Evolutionary conservation across 2,113 vertebrate genomes (phyloP).

Genomic region (Channa maculata): DNA sequence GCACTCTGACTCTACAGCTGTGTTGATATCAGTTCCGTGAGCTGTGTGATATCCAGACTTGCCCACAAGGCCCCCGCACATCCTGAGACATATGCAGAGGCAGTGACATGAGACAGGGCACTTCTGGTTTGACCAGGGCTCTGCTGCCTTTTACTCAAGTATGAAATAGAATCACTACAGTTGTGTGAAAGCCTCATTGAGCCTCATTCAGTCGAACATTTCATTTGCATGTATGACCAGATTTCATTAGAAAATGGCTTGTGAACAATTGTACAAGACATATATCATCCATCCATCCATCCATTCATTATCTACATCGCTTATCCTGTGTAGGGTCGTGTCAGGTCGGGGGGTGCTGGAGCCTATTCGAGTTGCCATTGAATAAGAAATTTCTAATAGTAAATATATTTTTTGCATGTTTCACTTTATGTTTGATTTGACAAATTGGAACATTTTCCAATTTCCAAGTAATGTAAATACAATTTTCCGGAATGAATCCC

Average conservation of each 20-base stretch:
- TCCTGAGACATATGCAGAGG: slow-evolving; percentile 50
- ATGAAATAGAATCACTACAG: slow-evolving; percentile 26
- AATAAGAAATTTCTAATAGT: no score
- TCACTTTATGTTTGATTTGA: no score
- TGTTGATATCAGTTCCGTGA: slow-evolving; percentile 65
- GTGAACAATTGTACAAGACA: background rate
- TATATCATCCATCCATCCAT: no score
- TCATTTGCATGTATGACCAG: background rate
- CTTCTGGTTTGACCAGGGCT: slow-evolving; percentile 49
- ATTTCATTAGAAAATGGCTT: slow-evolving; percentile 1
- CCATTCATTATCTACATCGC: no score
- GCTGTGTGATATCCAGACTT: slow-evolving; percentile 50
- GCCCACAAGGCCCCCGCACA: slow-evolving; percentile 46
- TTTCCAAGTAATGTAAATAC: no score
- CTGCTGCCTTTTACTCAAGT: slow-evolving; percentile 50
- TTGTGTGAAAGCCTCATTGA: slow-evolving; percentile 28
- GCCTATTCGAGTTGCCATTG: no score
- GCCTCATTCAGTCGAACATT: slow-evolving; percentile 22
- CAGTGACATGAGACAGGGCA: slow-evolving; percentile 18
- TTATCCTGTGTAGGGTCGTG: no score
- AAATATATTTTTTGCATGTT: no score
- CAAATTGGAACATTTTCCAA: no score
- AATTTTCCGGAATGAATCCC: no score
- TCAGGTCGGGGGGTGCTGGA: no score
- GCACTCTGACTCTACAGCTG: slow-evolving; percentile 48